Base-by-base conservation (phyloP, 2,797 vertebrate genomes). In the Lateolabrax maculatus region DNA sequence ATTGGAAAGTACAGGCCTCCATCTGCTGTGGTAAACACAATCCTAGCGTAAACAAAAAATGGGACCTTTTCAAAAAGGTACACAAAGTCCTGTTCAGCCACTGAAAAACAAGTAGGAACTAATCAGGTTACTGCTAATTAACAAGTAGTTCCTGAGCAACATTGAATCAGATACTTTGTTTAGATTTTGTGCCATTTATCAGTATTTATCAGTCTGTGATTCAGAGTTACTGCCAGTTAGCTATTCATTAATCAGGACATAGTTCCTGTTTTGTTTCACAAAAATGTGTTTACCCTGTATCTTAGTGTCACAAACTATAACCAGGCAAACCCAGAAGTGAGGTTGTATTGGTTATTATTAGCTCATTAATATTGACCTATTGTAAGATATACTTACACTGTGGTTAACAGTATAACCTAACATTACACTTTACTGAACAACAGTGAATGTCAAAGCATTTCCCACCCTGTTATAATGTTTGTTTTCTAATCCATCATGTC, bases 381-480 rank as follows among this genome's bases (percentile, higher is more conserved):
- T 66, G 2, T 8, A 37, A 36, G 5, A 23, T 34, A 3, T 49
- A 10, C n/a, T 52, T 27, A 34, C 27, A 11, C 44, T 3, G 43
- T 19, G 7, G 36, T 16, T n/a, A 31, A 34, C 21, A 5, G 27
- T 55, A 43, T 23, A 16, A 5, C 23, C 18, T 37, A 7, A n/a
- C 9, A 41, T 49, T 19, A 52, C 16, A 69, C 11, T 46, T 31
- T 58, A 6, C 39, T 62, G n/a, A 16, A 46, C 15, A 37, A 52
- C 6, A 77, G 34, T 3, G 44, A 72, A 36, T 23, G 8, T 41
- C 8, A 27, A 34, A 63, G 31, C 23, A 39, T 60, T 53, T 75
- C 72, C 49, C 18, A 41, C 39, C 27, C 31, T 57, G 39, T 55
- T 5, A 2, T 5, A 16, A 43, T 67, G 39, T 77, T 84, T 79